phyloP scores from a whole-genome alignment of 2,113 vertebrate species.

The Emydura subglobosa region DNA sequence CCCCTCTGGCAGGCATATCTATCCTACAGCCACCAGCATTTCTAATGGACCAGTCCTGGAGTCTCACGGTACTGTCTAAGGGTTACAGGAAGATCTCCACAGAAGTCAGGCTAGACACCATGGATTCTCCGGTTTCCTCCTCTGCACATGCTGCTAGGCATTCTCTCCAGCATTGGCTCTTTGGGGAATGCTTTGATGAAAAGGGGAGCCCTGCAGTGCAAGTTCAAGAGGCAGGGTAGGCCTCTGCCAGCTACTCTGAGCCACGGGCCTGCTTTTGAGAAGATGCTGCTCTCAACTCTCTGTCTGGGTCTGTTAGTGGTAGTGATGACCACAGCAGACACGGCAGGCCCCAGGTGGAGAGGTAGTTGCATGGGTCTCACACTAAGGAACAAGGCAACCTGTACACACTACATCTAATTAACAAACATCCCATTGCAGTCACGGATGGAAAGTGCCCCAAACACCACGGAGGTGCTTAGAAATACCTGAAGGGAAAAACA shows the following conservation, averaged over 20 bases:
- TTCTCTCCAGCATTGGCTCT: accelerated
- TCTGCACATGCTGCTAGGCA: neutral
- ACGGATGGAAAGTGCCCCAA: neutral
- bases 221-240: neutral
- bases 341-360: neutral
- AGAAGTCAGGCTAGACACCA: neutral
- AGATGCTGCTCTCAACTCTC: neutral
- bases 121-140: neutral
- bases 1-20: neutral
- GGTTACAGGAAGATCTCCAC: neutral
- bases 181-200: neutral
- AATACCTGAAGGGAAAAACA: neutral
- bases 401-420: neutral
- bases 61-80: neutral
- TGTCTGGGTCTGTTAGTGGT: neutral
- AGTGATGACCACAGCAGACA: neutral
- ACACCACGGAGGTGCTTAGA: neutral
- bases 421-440: neutral
- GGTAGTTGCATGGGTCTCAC: accelerated
- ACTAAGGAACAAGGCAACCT: neutral
- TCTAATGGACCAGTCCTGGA: neutral
- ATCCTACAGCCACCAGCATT: neutral
- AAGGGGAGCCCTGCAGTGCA: neutral
- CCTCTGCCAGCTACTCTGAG: neutral
- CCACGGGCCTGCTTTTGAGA: neutral